Evolutionary conservation across 2,797 vertebrate genomes (phyloP).

Genomic region (Microcaecilia unicolor): DNA sequence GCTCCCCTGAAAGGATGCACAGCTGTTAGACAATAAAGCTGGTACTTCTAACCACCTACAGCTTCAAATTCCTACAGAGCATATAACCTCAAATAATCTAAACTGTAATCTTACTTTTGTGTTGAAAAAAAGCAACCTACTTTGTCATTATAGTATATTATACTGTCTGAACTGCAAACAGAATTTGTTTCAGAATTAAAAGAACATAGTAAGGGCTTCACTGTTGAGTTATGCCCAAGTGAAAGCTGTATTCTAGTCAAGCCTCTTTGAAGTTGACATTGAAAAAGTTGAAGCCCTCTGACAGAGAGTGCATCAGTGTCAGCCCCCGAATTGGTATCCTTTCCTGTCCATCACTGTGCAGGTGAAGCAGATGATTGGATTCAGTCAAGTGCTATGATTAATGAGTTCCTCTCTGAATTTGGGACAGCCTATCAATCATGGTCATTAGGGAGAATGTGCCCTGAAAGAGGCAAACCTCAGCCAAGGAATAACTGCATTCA

Average conservation of each 20-base stretch:
- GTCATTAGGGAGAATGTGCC: conserved; percentile 98
- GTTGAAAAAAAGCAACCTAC: conserved; percentile 13
- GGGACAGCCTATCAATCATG: conserved; percentile 99
- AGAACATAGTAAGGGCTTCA: conserved; percentile 7
- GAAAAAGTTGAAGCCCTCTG: conserved; percentile 65
- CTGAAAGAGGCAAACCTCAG: conserved; percentile 98
- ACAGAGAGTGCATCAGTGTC: conserved; percentile 75
- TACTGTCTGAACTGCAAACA: conserved; percentile 11
- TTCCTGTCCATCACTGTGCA: conserved; percentile 94
- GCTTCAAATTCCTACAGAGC: conserved; percentile 21
- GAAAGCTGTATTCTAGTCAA: conserved; percentile 64
- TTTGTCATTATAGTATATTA: conserved; percentile 11
- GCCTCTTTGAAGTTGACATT: conserved; percentile 72
- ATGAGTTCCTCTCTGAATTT: conserved; percentile 97
- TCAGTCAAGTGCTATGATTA: conserved; percentile 97
- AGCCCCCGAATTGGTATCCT: conserved; percentile 85
- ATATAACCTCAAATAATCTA: conserved; percentile 21
- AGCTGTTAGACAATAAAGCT: conserved; percentile 39
- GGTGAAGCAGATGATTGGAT: conserved; percentile 99
- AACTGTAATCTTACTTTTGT: conserved; percentile 23
- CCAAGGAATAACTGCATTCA: conserved; percentile 99
- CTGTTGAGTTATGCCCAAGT: conserved; percentile 49
- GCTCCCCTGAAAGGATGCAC: conserved; percentile 19
- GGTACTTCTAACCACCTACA: conserved; percentile 40
- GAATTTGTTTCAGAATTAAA: conserved; percentile 8